Percentiles rank a stretch among this genome's conserved stretches.
phyloP scores from a whole-genome alignment of 2,797 vertebrate species.

The Merluccius polli region DNA sequence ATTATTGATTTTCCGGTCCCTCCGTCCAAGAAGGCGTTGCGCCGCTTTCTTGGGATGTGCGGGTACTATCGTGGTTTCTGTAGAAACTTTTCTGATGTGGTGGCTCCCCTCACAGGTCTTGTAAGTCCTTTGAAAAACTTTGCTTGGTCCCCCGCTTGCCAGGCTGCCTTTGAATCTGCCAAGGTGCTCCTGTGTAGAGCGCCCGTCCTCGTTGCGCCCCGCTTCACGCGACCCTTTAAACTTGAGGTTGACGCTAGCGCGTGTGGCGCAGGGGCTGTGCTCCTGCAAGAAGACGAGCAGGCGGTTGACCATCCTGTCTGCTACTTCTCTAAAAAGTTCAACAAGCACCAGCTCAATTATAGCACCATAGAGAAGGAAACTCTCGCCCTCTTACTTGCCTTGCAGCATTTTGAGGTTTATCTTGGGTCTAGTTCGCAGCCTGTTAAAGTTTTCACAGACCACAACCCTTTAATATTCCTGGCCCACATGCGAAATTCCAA shows the following conservation, averaged over 20 bases:
- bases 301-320: background rate
- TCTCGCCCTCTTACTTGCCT: background rate
- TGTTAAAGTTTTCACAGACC: background rate
- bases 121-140: background rate
- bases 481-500: background rate
- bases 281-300: background rate
- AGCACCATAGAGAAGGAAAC: slow-evolving; percentile 4
- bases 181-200: background rate
- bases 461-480: background rate
- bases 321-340: background rate
- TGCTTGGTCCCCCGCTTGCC: background rate
- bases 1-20: background rate
- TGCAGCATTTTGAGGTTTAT: no score
- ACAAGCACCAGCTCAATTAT: background rate
- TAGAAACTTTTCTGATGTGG: background rate
- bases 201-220: background rate
- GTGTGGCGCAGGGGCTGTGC: background rate
- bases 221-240: background rate
- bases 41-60: background rate
- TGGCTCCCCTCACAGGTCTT: background rate
- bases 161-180: background rate
- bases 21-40: no score
- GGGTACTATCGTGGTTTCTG: slow-evolving; percentile 4
- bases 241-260: background rate
- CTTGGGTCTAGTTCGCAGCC: background rate